Evolutionary conservation across 1,140 invertebrate species (phyloP).

Genomic region (Calephelis virginiensis): DNA sequence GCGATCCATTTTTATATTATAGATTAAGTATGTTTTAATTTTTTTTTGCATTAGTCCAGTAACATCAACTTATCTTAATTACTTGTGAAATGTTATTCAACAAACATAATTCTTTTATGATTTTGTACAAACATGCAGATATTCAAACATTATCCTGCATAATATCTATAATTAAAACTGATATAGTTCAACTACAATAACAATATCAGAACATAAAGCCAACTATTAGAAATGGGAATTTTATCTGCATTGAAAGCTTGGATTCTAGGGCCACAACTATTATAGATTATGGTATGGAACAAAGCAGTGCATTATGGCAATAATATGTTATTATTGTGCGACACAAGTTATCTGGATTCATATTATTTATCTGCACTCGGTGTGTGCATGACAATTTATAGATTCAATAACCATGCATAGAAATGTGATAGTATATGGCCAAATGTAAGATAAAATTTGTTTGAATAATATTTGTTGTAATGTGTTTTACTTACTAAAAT

Average conservation of each 20-base stretch:
- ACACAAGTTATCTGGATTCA: slow-evolving; percentile 60
- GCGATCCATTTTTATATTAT: no score
- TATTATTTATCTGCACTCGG: slow-evolving; percentile 63
- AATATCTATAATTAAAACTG: neutral
- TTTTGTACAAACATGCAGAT: no score
- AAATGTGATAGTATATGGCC: slow-evolving; percentile 36
- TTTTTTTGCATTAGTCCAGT: no score
- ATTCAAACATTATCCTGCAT: neutral
- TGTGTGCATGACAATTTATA: slow-evolving; percentile 70
- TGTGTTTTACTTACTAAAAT: no score
- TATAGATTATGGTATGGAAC: slow-evolving; percentile 48
- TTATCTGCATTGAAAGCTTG: slow-evolving; percentile 11
- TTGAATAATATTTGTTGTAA: no score
- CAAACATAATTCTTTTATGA: no score
- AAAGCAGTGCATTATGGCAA: slow-evolving; percentile 57
- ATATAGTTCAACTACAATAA: neutral
- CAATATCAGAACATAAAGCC: slow-evolving; percentile 3
- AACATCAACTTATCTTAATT: no score
- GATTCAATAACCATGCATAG: slow-evolving; percentile 61
- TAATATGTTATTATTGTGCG: slow-evolving; percentile 68
- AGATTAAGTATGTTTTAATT: no score
- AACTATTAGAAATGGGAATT: slow-evolving; percentile 10
- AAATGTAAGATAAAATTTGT: slow-evolving; percentile 27
- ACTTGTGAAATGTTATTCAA: no score
- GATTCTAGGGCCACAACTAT: slow-evolving; percentile 25